Conservation (phyloP, 2,113 vertebrate genomes). For the Heterocephalus glaber region DNA sequence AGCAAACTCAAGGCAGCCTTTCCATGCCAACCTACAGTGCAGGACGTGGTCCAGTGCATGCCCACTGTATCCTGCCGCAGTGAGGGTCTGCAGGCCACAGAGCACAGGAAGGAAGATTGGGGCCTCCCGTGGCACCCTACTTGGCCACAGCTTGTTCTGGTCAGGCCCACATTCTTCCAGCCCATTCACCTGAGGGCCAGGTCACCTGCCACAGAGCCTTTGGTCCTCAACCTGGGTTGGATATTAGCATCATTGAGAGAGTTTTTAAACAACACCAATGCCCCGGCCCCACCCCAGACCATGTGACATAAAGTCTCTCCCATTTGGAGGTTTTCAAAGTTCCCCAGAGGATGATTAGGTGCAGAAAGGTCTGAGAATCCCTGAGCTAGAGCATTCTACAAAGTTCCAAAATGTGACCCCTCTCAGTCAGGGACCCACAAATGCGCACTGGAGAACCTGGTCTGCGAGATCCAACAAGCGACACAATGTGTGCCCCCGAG, state of each 20-base stretch:
- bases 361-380: not conserved
- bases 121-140: not conserved
- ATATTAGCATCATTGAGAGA: not conserved
- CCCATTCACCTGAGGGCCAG: not conserved
- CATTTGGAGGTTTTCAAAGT: not conserved
- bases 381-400: not conserved
- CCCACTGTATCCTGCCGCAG: rapidly evolving
- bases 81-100: not conserved
- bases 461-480: not conserved
- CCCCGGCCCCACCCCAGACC: not conserved
- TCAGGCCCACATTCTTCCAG: not conserved
- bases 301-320: not conserved
- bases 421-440: not conserved
- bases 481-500: not conserved
- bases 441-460: not conserved
- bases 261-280: not conserved
- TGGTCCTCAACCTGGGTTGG: not conserved
- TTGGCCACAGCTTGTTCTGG: not conserved
- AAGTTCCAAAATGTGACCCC: not conserved
- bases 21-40: not conserved
- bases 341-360: not conserved
- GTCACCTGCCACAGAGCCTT: not conserved
- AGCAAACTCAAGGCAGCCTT: not conserved
- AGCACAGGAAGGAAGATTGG: not conserved
- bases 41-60: not conserved